phyloP scores from a whole-genome alignment of 2,888 invertebrate species.

The Archips xylosteana region DNA sequence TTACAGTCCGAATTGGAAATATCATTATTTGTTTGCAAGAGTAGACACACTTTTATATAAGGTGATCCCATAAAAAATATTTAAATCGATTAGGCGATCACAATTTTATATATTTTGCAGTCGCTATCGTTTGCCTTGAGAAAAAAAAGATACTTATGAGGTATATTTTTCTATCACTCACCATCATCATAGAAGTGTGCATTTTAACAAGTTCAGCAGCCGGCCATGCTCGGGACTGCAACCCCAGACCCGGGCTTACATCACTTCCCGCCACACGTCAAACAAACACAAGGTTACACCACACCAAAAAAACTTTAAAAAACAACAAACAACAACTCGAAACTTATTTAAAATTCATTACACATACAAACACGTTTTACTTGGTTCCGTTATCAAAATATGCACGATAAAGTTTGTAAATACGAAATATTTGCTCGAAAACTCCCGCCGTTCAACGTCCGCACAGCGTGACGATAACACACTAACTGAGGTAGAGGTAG shows the following conservation, averaged over 20 bases:
- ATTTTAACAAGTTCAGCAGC: conserved; percentile 61
- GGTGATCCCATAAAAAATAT: too few relatives aligned
- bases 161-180: conserved; percentile 54
- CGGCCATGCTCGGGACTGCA: conserved; percentile 71
- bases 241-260: conserved; percentile 74
- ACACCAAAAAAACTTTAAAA: conserved; percentile 58
- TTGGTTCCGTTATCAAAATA: conserved; percentile 67
- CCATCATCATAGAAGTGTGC: conserved; percentile 84
- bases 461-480: conserved; percentile 59
- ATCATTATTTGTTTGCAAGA: too few relatives aligned
- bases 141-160: too few relatives aligned
- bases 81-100: too few relatives aligned
- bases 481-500: conserved; percentile 57
- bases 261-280: conserved; percentile 73
- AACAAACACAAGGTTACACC: conserved; percentile 80
- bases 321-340: conserved; percentile 44
- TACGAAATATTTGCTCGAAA: conserved; percentile 64
- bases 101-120: too few relatives aligned
- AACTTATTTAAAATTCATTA: conserved; percentile 42
- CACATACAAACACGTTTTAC: conserved; percentile 45
- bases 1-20: too few relatives aligned
- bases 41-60: too few relatives aligned
- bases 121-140: too few relatives aligned
- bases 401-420: conserved; percentile 80
- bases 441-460: conserved; percentile 54